Evolutionary conservation across 1,140 invertebrate genomes (phyloP).

Genomic region (Neuroterus valhalla): DNA sequence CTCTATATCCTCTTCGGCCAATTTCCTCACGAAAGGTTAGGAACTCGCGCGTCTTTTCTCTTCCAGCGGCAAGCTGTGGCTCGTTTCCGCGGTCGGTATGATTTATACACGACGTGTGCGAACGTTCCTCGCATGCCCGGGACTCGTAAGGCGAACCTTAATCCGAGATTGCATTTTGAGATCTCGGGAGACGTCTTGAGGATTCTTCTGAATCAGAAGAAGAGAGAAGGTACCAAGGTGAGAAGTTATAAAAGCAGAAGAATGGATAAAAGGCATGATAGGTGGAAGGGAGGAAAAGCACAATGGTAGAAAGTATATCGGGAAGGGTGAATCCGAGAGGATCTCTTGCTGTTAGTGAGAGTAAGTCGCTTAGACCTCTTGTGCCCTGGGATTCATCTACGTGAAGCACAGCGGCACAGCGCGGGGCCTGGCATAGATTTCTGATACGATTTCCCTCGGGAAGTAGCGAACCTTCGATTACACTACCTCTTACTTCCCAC

Average conservation of each 20-base stretch:
- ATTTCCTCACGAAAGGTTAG: background rate
- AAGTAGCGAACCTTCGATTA: slow-evolving; percentile 34
- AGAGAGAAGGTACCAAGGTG: background rate
- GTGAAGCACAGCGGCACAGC: slow-evolving; percentile 38
- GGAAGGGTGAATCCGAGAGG: slow-evolving; percentile 28
- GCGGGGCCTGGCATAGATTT: slow-evolving; percentile 51
- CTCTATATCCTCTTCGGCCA: background rate
- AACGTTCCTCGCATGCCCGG: slow-evolving; percentile 16
- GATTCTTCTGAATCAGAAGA: background rate
- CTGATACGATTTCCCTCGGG: slow-evolving; percentile 56
- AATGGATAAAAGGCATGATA: background rate
- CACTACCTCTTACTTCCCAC: slow-evolving; percentile 23
- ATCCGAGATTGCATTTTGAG: slow-evolving; percentile 49
- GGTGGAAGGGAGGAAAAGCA: background rate
- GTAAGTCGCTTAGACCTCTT: background rate
- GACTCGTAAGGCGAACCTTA: slow-evolving; percentile 39
- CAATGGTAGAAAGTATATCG: background rate
- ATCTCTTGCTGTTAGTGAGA: background rate
- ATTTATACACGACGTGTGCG: slow-evolving; percentile 23
- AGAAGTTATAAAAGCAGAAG: slow-evolving; percentile 36
- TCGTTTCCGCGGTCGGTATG: slow-evolving; percentile 22
- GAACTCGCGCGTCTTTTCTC: slow-evolving; percentile 16
- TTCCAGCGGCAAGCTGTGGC: slow-evolving; percentile 8
- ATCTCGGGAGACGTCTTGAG: slow-evolving; percentile 21
- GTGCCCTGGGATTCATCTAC: slow-evolving; percentile 3